These are phyloP conservation scores for Leptarthrus brevirostris DNA, from an alignment of 2,888 invertebrate species.

Conservation along the genomic window DNA sequence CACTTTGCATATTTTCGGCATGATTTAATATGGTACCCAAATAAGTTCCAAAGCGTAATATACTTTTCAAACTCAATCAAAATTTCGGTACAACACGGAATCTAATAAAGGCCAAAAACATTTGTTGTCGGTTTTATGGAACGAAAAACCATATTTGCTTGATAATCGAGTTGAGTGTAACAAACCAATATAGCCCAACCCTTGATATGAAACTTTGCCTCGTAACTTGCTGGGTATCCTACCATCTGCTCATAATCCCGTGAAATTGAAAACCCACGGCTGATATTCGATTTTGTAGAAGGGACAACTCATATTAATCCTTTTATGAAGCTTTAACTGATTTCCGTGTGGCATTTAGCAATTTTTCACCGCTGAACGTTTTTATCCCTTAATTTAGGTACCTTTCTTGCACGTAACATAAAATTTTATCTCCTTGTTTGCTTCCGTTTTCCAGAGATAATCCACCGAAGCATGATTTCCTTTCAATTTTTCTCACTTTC, in stretches of 20 bases:
- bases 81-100: too few species aligned
- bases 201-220: neutral
- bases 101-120: too few species aligned
- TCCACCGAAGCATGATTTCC: neutral
- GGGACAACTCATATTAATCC: neutral
- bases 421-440: neutral
- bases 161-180: neutral
- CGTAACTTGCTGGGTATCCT: neutral
- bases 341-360: neutral
- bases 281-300: neutral
- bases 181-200: neutral
- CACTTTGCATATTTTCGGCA: too few species aligned
- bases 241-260: neutral
- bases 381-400: neutral
- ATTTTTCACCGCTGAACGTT: neutral
- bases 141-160: too few species aligned
- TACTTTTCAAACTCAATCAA: too few species aligned
- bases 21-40: too few species aligned
- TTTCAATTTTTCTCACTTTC: neutral
- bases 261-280: constrained; percentile 9
- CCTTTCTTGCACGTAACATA: neutral
- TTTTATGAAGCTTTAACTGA: neutral
- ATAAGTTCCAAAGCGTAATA: too few species aligned
- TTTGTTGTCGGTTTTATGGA: too few species aligned
- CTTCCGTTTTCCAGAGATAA: neutral